These are phyloP conservation scores for Lagopus leucura DNA, from an alignment of 2,113 vertebrate genomes.

Conservation along the genomic window DNA sequence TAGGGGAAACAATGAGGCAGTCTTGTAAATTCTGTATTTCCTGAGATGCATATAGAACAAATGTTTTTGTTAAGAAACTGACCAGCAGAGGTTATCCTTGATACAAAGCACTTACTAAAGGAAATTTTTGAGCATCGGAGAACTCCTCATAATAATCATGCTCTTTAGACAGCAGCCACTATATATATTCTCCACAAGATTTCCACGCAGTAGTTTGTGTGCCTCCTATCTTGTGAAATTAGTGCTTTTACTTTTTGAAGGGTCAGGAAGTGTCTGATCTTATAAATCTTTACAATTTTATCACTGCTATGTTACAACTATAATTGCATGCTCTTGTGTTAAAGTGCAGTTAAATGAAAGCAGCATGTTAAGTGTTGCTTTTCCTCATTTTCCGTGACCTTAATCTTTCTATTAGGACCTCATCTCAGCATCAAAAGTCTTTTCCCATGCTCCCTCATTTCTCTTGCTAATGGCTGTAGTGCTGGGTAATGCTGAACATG, in stretches of 20 bases:
- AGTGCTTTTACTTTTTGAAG: background rate
- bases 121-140: background rate
- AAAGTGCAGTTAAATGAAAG: background rate
- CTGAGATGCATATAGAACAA: background rate
- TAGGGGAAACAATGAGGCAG: background rate
- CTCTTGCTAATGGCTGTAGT: background rate
- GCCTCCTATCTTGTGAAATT: background rate
- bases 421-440: background rate
- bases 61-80: background rate
- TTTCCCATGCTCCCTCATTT: background rate
- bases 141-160: rapidly evolving
- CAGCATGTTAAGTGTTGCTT: background rate
- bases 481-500: background rate
- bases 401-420: background rate
- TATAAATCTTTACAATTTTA: background rate
- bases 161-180: background rate
- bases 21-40: background rate
- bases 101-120: background rate
- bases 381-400: background rate
- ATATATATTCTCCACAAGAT: background rate
- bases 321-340: background rate
- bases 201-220: background rate
- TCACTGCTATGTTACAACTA: background rate
- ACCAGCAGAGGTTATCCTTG: background rate
- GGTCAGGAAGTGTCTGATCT: background rate